Base-by-base conservation (phyloP, 2,113 vertebrate species). In the Lampris megalopsis region DNA sequence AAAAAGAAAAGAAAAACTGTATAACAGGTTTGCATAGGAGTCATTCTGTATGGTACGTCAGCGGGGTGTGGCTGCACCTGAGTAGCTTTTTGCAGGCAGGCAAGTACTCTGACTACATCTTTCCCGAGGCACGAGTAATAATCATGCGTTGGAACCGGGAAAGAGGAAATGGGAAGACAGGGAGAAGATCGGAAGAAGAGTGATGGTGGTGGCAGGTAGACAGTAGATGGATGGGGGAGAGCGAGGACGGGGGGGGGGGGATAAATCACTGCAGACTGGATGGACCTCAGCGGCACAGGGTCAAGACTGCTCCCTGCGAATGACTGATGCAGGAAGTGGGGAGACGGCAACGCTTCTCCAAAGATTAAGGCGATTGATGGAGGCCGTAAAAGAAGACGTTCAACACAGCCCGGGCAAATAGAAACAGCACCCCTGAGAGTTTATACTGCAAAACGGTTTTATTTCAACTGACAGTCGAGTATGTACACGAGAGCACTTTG, bases 401-500 rank as follows among this genome's bases (percentile, higher is more conserved):
- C 42, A 63, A 49, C 37, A 58, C 56, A 37, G 36, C 11, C 3
- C 13, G 4, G 38, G 7, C 53, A 72, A 68, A 74, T 2, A 6
- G 48, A 57, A 37, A 75, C 60, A 60, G 1, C 66, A 75, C 56
- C 11, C 6, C 49, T 50, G 69, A 68, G 45, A 1, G 0, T 71
- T 82, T 88, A 82, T 89, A 80, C 73, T 92, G 89, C 68, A 93
- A 94, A 94, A 89, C 70, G 36, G 73, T 81, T 92, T 92, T 92
- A 94, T 93, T 93, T 89, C 79, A 93, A 88, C 86, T 37, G 63
- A 75, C 77, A 70, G 90, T 71, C 79, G 81, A 73, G 74, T 88
- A 73, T 93, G 77, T 92, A 91, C 92, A 93, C 83, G 66, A 79
- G 79, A 73, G 67, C 52, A 65, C 40, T 88, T 86, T 91, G 85